Base-by-base conservation (phyloP, 2,888 invertebrate genomes). In the Lepas anatifera region DNA sequence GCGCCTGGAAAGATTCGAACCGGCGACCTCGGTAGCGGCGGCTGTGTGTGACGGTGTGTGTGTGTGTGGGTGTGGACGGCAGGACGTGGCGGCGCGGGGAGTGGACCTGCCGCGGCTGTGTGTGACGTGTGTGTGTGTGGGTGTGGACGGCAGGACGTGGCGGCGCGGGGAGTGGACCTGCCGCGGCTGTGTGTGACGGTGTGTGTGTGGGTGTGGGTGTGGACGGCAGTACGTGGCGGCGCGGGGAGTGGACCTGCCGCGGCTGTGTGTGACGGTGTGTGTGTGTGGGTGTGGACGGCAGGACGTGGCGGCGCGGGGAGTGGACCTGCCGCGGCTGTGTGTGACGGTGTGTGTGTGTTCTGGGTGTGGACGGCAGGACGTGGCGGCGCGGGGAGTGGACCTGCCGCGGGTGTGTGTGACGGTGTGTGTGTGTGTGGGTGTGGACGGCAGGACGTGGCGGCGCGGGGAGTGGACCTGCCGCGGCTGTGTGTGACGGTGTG, bases 321-420 rank as follows among this genome's bases (percentile, higher is more conserved):
- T 97, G 73, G 94, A 97, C 78, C 85, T 97, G 69, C 92, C 94
- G 0, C 85, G 87, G 75, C 92, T 95, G 16, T 89, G 93, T 77
- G 87, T 92, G 78, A 92, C 96, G 25, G 82, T 96, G 8, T 39
- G 8, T 39, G 8, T 39, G 8, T 39, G 8, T n/a, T n/a, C n/a
- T n/a, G n/a, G n/a, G n/a, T n/a, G n/a, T n/a, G n/a, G n/a, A n/a
- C n/a, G 75, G 6, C 76, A 94, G 92, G 96, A 97, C 80, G 95
- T 97, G 0, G 95, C 92, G n/a, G n/a, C n/a, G n/a, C n/a, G n/a
- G n/a, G n/a, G n/a, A n/a, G 82, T 97, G 73, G 94, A 97, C 78
- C 85, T 97, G 69, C 92, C 94, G 0, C 85, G 87, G 75, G 92
- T 95, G 16, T 89, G 93, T n/a, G n/a, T n/a, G n/a, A n/a, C n/a